Conservation (phyloP, 1,140 invertebrate genomes). For the Phthorimaea operculella region DNA sequence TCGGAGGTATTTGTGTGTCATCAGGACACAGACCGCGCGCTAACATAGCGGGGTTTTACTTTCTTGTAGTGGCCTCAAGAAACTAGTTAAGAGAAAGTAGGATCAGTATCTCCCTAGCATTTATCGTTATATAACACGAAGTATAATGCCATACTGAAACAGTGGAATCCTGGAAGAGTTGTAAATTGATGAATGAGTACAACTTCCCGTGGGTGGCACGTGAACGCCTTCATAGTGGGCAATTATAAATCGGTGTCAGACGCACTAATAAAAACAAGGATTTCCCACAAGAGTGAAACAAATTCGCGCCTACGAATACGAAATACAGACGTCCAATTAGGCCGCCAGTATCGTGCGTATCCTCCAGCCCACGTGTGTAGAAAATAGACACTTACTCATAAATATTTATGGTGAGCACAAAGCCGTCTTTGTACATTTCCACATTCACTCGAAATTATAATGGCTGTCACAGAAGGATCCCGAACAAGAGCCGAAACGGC, state of each 20-base stretch:
- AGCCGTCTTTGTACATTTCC: slow-evolving; percentile 56
- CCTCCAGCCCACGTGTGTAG: slow-evolving; percentile 51
- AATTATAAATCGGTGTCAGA: slow-evolving; percentile 26
- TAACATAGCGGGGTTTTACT: slow-evolving; percentile 63
- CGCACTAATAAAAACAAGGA: slow-evolving; percentile 22
- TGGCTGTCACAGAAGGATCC: slow-evolving; percentile 57
- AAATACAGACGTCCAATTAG: slow-evolving; percentile 43
- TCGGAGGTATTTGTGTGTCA: slow-evolving; percentile 59
- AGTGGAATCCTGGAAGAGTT: background rate
- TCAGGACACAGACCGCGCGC: slow-evolving; percentile 55
- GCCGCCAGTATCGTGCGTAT: slow-evolving; percentile 52
- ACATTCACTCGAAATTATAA: slow-evolving; percentile 64
- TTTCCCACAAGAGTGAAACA: slow-evolving; percentile 37
- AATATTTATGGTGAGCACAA: slow-evolving; percentile 62
- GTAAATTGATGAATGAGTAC: background rate
- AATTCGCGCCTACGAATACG: slow-evolving; percentile 35
- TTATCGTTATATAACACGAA: slow-evolving; percentile 51
- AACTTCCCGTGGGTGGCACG: slow-evolving; percentile 6
- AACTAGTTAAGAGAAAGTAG: slow-evolving; percentile 66
- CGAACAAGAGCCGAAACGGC: slow-evolving; percentile 60
- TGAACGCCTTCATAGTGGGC: slow-evolving; percentile 13
- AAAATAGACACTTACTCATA: slow-evolving; percentile 61
- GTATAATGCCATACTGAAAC: background rate
- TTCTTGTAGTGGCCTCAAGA: slow-evolving; percentile 61
- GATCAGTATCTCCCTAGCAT: slow-evolving; percentile 48